Base-by-base conservation (phyloP, 2,797 vertebrate species). In the Coendou prehensilis region DNA sequence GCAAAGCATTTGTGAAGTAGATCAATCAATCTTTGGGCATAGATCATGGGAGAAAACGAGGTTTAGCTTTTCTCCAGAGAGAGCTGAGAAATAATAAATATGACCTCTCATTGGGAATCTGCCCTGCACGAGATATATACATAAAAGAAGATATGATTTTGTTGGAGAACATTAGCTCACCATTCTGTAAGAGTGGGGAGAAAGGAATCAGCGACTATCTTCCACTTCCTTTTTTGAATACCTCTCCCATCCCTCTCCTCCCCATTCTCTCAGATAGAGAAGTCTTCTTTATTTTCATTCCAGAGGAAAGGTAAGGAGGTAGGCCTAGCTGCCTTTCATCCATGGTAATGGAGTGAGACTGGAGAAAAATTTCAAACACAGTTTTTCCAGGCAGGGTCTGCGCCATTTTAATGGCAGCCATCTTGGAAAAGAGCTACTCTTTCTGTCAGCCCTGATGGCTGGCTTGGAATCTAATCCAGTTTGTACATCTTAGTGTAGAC, bases 391-490 rank as follows among this genome's bases (percentile, higher is more conserved):
- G 45, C 20, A 69, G 57, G 5, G 17, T 33, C 5, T 8, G 50
- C 7, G 3, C 41, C n/a, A 87, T 33, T 61, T 41, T 47, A 28
- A 69, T 3, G 45, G 86, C 81, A 75, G 83, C 95, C 96, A 95
- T 97, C 28, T 97, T 97, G 93, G 57, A 85, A 93, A 73, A 33
- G 45, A 56, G 5, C 22, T 54, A 17, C 64, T 93, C 41, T 71
- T 83, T 93, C 86, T 47, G 59, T 89, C 81, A 83, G 50, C 37
- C 80, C 91, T 86, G 18, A 64, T 56, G 78, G 37, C 59, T 59
- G 47, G 4, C 63, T 94, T 95, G 93, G 87, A 87, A 96, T 76
- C 73, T 56, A 94, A 92, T 81, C 75, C 91, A 94, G 82, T 83
- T 90, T 96, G 56, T 59, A 95, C 83, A 52, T 67, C 30, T 41